Evolutionary conservation across 2,888 invertebrate genomes (phyloP), one percentile per base, ranked within the genome.

Genomic region (Bedellia somnulentella): DNA sequence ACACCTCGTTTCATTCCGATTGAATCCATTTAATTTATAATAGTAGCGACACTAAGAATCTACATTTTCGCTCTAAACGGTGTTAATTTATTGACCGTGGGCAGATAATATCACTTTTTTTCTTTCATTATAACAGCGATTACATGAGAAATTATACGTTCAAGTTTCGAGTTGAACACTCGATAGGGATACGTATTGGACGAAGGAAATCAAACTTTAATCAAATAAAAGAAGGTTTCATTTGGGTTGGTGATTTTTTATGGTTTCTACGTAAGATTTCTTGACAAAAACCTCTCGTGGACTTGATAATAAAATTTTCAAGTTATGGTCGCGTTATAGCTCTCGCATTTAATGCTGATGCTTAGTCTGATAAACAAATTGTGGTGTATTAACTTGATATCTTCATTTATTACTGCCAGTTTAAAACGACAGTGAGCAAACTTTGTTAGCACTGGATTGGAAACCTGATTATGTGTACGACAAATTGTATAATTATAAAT

Each of bases 11-110:
- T 45, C 48, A 47, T 54, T 49, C 49, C 14, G 18, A 24, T 12
- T 5, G 51, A 56, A 40, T 51, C 51, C 53, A 59, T 54, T 58
- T 67, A 71, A 71, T 70, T 68, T 71, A 70, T 70, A 71, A 70
- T 66, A 67, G 70, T 66, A 70, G 70, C 68, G 67, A 70, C 68
- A 68, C 63, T 68, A 67, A 70, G 63, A 61, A 62, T 70, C 68
- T 73, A 73, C 71, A 70, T 71, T 73, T 70, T 75, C 60, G 73
- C 75, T 73, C 67, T 75, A 75, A 75, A 73, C 67, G 71, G 73
- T 70, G 75, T 75, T 75, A 75, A 75, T 75, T 75, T 75, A 75
- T 75, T 71, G 63, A 73, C 67, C 64, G 73, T 73, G 73, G 71
- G 73, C 66, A 75, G 75, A 75, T 75, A 75, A 75, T 75, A 75